Percentiles rank a stretch among this genome's conserved stretches.
phyloP scores from a whole-genome alignment of 2,888 invertebrate genomes.

The Catonia carolina region DNA sequence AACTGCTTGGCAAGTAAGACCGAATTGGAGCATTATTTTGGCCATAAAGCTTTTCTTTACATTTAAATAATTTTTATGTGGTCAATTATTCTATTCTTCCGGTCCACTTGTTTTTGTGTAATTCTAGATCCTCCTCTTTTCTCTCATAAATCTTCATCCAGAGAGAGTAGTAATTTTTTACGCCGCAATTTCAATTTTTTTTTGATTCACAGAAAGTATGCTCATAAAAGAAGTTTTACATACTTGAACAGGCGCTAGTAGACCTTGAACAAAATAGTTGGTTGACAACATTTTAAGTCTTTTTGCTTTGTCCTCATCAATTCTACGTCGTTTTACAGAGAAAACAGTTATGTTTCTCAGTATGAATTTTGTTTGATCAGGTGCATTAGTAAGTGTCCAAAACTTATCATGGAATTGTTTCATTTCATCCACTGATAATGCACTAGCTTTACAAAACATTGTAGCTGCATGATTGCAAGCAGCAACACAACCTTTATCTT shows the following conservation, averaged over 20 bases:
- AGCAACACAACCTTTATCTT: too few species aligned
- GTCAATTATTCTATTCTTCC: background rate
- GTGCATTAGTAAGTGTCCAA: too few species aligned
- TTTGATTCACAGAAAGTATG: constrained; percentile 3
- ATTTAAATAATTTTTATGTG: constrained; percentile 6
- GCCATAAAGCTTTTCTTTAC: background rate
- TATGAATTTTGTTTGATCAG: too few species aligned
- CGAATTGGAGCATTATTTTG: background rate
- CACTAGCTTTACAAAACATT: too few species aligned
- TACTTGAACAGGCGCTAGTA: background rate
- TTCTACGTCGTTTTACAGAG: too few species aligned
- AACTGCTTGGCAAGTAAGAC: background rate
- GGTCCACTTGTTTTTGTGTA: background rate
- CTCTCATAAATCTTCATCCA: background rate
- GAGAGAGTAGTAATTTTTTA: constrained; percentile 4
- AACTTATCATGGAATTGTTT: too few species aligned
- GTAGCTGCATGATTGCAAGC: too few species aligned
- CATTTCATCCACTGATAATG: too few species aligned
- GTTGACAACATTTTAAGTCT: too few species aligned
- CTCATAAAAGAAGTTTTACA: background rate
- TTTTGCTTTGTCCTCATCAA: too few species aligned
- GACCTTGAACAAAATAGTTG: too few species aligned
- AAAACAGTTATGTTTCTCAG: too few species aligned
- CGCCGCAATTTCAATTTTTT: constrained; percentile 4
- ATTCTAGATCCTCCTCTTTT: background rate